Conservation (phyloP, 2,113 vertebrate species). For the Scatophagus argus region DNA sequence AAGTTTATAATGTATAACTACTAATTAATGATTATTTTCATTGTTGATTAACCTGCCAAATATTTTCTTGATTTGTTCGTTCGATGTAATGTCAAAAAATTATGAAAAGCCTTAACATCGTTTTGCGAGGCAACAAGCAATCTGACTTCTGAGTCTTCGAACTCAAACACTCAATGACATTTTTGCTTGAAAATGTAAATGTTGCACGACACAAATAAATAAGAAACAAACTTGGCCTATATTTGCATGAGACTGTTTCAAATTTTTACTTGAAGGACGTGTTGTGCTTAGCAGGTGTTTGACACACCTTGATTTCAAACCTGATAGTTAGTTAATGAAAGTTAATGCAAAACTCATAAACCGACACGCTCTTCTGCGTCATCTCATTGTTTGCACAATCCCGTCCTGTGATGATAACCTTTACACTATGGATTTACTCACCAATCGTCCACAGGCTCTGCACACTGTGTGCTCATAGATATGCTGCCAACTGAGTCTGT, state of each 20-base stretch:
- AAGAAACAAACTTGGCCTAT: neutral
- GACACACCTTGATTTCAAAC: neutral
- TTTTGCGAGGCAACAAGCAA: no score
- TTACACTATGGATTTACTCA: constrained; percentile 30
- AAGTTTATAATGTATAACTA: no score
- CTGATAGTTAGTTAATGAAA: no score
- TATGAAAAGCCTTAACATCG: neutral
- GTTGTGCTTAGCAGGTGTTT: no score
- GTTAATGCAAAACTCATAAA: neutral
- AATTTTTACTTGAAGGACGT: no score
- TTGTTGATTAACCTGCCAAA: no score
- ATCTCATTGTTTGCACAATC: constrained; percentile 1
- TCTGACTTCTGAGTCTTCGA: no score
- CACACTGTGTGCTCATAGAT: neutral
- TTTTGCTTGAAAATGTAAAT: neutral
- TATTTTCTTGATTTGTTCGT: no score
- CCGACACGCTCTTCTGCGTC: neutral
- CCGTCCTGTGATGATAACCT: constrained; percentile 2
- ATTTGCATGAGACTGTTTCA: neutral
- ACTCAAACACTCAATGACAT: no score
- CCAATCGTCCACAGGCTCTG: neutral
- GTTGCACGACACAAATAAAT: neutral
- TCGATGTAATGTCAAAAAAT: neutral
- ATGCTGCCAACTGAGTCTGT: neutral
- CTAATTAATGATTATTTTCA: neutral